These are phyloP conservation scores for Phytoseiulus persimilis DNA, from an alignment of 2,888 invertebrate genomes.

Conservation along the genomic window DNA sequence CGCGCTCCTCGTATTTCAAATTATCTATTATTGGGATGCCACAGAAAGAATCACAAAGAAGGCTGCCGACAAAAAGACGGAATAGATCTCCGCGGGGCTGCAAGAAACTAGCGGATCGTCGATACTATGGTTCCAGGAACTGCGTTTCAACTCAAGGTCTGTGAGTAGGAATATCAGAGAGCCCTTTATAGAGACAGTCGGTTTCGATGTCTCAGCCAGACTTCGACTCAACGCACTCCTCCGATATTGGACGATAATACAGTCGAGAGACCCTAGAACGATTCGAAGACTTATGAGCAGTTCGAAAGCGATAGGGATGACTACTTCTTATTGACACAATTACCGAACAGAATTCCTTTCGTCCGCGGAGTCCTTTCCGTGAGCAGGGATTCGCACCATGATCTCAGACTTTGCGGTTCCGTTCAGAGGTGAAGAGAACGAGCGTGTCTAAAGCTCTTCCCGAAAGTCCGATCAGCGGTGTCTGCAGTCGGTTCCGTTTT, in stretches of 20 bases:
- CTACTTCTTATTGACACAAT: neutral
- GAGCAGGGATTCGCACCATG: too few species aligned
- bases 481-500: neutral
- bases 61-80: neutral
- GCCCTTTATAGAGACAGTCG: neutral
- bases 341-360: neutral
- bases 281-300: neutral
- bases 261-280: neutral
- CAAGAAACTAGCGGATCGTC: neutral
- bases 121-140: neutral
- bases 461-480: neutral
- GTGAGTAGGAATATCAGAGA: neutral
- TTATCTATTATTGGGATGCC: neutral
- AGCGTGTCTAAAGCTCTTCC: too few species aligned
- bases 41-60: neutral
- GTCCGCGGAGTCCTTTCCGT: neutral
- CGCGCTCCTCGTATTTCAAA: conserved; percentile 68
- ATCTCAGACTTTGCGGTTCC: neutral
- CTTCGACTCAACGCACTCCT: neutral
- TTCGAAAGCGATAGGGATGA: neutral
- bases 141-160: neutral
- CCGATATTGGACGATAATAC: neutral
- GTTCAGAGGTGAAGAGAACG: neutral
- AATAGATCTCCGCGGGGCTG: neutral
- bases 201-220: neutral